These are phyloP conservation scores for Ceyx erithaca DNA, from an alignment of 2,797 vertebrate species.

Conservation along the genomic window DNA sequence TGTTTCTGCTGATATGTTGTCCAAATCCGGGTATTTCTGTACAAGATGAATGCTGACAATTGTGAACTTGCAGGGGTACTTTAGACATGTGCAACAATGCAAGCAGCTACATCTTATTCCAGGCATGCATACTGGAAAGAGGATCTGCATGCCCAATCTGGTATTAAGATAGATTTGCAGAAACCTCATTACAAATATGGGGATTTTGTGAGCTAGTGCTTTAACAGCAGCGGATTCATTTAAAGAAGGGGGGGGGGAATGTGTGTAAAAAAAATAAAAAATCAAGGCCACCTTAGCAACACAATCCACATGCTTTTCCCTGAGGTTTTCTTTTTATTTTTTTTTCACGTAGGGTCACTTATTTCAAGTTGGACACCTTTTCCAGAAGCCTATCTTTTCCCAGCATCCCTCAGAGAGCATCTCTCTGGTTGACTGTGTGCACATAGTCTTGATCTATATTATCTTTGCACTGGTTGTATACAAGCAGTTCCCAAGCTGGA, in stretches of 20 bases:
- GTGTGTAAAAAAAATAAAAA: neutral
- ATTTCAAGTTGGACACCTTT: neutral
- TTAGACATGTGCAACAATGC: constrained; percentile 1
- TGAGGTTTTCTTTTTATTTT: constrained; percentile 1
- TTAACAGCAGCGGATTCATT: neutral
- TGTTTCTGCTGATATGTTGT: neutral
- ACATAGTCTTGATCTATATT: neutral
- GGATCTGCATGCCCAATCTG: constrained; percentile 1
- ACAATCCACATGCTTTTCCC: neutral
- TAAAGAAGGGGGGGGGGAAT: neutral
- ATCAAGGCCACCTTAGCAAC: neutral
- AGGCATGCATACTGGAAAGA: neutral
- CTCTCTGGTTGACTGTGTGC: neutral
- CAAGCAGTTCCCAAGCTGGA: neutral
- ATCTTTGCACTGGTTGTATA: neutral
- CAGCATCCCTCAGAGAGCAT: neutral
- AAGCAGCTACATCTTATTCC: neutral
- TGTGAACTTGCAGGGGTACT: neutral
- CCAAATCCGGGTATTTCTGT: neutral
- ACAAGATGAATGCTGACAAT: neutral
- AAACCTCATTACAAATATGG: constrained; percentile 15
- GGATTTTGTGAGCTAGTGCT: constrained; percentile 21
- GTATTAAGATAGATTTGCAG: constrained; percentile 45
- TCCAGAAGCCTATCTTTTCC: neutral
- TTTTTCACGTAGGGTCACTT: neutral